These are phyloP conservation scores for Pipistrellus pygmaeus DNA, from an alignment of 2,797 vertebrate genomes.

Conservation along the genomic window DNA sequence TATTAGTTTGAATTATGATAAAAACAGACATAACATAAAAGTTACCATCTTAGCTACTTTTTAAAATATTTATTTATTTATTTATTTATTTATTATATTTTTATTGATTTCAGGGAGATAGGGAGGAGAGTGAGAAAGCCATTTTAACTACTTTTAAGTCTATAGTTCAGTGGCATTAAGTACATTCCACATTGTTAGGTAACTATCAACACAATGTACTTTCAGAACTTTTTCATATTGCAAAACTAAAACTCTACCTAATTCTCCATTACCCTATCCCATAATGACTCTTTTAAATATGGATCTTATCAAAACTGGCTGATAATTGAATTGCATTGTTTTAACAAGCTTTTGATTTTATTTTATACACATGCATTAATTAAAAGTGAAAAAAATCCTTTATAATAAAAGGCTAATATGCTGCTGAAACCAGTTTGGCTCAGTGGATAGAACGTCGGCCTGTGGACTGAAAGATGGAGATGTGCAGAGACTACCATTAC, in stretches of 20 bases:
- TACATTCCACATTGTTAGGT: not conserved
- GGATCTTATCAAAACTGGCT: not conserved
- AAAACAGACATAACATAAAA: conserved; percentile 32
- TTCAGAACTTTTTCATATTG: not conserved
- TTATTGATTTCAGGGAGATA: too few species aligned
- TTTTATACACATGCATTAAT: not conserved
- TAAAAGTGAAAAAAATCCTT: conserved; percentile 6
- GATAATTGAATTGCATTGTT: not conserved
- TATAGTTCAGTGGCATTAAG: not conserved
- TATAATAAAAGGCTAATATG: too few species aligned
- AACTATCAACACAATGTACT: not conserved
- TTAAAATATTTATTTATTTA: too few species aligned
- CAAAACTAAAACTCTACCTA: not conserved
- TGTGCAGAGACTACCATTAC: not conserved
- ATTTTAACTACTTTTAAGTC: not conserved
- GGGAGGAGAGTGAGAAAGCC: too few species aligned
- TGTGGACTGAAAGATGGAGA: not conserved
- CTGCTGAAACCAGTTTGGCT: too few species aligned
- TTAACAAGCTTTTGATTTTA: conserved; percentile 26
- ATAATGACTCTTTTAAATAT: not conserved
- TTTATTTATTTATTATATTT: too few species aligned
- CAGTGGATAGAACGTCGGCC: too few species aligned
- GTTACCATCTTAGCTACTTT: not conserved
- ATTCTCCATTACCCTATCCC: not conserved
- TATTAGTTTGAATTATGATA: not conserved